A percentile compares a stretch with the other conserved stretches of the same genome.
Evolutionary conservation across 2,797 vertebrate species (phyloP).

Genomic region (Rhynchotus rufescens): DNA sequence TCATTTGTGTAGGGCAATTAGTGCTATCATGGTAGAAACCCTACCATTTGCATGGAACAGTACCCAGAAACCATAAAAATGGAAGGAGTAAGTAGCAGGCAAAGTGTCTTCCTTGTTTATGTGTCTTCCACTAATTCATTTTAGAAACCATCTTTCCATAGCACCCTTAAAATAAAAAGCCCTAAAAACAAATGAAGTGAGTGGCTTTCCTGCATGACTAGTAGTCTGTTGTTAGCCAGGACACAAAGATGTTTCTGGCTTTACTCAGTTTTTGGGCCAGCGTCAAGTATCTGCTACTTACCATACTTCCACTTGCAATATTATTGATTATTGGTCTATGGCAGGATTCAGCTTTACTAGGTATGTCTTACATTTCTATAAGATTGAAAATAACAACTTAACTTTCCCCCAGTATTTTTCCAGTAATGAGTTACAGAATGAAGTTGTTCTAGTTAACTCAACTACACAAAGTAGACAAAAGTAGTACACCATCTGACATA

Average conservation of each 20-base stretch:
- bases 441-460: too few species aligned
- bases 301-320: not conserved
- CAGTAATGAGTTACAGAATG: not conserved
- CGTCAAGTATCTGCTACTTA: not conserved
- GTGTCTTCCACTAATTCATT: not conserved
- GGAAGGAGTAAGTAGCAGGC: too few species aligned
- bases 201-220: not conserved
- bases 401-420: not conserved
- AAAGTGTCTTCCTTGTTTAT: not conserved
- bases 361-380: not conserved
- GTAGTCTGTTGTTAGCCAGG: not conserved
- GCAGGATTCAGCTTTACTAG: not conserved
- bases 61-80: not conserved
- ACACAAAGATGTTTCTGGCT: not conserved
- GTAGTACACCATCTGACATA: not conserved
- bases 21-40: not conserved
- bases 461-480: not conserved
- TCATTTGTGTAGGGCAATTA: not conserved
- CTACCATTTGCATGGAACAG: not conserved
- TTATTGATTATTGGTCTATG: not conserved
- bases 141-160: not conserved
- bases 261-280: not conserved
- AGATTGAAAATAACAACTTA: not conserved
- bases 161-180: not conserved
- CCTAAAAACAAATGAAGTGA: not conserved